phyloP scores from a whole-genome alignment of 35 echinoderm and acorn worm genomes.

The Ophioderma brevispina region DNA sequence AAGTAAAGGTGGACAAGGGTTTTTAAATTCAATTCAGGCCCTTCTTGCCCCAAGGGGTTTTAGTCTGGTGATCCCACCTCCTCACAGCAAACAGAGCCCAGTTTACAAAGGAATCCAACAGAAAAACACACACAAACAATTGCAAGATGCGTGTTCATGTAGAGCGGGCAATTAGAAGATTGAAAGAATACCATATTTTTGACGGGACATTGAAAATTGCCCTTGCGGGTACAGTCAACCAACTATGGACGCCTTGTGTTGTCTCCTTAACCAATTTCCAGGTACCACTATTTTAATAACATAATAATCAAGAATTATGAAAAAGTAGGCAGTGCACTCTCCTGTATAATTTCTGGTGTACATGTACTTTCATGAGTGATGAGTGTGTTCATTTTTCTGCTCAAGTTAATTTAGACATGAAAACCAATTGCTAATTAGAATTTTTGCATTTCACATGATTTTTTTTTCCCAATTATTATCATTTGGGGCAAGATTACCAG shows the following conservation, averaged over 20 bases:
- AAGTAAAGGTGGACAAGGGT: neutral
- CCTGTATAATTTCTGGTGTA: too few species aligned
- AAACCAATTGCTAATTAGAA: too few species aligned
- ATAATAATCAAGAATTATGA: too few species aligned
- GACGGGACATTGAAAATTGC: neutral
- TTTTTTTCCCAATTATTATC: too few species aligned
- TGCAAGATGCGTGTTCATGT: conserved; percentile 21
- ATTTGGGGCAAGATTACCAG: too few species aligned
- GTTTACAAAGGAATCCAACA: conserved; percentile 13
- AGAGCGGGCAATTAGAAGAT: conserved; percentile 12
- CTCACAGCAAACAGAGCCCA: neutral
- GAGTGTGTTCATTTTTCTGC: too few species aligned
- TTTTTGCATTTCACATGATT: too few species aligned
- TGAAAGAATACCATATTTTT: conserved; percentile 28
- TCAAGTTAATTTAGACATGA: too few species aligned
- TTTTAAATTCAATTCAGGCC: conserved; percentile 8
- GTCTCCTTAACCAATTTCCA: conserved; percentile 17
- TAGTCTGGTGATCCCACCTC: neutral
- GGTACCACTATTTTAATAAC: too few species aligned
- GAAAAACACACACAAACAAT: conserved; percentile 18
- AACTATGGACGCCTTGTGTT: conserved; percentile 37
- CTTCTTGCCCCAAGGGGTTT: neutral
- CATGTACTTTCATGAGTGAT: too few species aligned
- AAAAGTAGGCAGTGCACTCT: too few species aligned
- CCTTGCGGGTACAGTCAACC: conserved; percentile 21